A percentile compares a stretch with the other conserved stretches of the same genome.
Evolutionary conservation across 1,140 invertebrate species (phyloP).

Genomic region (Halesus radiatus): DNA sequence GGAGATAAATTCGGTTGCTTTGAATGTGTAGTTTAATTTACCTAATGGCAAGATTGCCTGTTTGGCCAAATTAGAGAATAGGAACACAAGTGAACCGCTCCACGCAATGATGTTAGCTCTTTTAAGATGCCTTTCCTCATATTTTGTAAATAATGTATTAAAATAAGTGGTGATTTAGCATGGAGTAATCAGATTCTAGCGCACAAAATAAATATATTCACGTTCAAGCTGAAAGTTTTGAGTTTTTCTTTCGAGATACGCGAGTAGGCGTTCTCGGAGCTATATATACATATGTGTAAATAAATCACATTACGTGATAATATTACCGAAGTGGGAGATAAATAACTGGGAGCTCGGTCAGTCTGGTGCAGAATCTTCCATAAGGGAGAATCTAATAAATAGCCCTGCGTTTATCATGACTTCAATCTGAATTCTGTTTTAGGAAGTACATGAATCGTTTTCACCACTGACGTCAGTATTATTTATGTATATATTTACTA

Average conservation of each 20-base stretch:
- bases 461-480: no score
- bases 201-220: slow-evolving; percentile 1
- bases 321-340: background rate
- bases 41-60: no score
- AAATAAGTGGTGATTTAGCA: background rate
- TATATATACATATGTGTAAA: slow-evolving; percentile 8
- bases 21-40: no score
- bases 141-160: background rate
- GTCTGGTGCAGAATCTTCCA: background rate
- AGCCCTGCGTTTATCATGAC: background rate
- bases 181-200: background rate
- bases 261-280: background rate
- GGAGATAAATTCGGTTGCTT: no score
- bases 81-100: no score
- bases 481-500: no score
- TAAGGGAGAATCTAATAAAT: background rate
- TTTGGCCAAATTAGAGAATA: no score
- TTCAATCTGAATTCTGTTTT: background rate
- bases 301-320: slow-evolving; percentile 15
- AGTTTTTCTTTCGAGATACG: background rate
- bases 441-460: no score
- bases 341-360: background rate
- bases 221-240: background rate
- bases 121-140: no score
- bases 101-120: no score